Evolutionary conservation across 2,113 vertebrate genomes (phyloP), one percentile per base, ranked within the genome.

Genomic region (Crotalus tigris): DNA sequence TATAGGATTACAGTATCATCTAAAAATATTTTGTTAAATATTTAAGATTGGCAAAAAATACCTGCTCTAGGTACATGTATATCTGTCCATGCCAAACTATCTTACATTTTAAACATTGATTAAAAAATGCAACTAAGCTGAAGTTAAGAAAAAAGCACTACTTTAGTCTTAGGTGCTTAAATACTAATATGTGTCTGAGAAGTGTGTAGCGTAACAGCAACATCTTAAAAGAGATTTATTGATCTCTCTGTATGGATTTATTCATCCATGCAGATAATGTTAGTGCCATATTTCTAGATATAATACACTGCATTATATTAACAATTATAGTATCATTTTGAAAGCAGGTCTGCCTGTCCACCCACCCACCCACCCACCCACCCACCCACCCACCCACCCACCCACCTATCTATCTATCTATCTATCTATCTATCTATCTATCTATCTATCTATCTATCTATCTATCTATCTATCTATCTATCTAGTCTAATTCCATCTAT

Each of bases 401-500:
- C 7, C 49, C 0, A 1, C 1, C 9, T 61, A 0, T 26, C 58
- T 21, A 1, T 21, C 55, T 21, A 6, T 23, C 57, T 23, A 6
- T 23, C 55, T 21, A 5, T 57, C 55, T 21, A 5, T 57, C 19
- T 21, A 10, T 59, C 3, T 59, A 24, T 59, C 58, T 59, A 9
- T 59, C 58, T 59, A 10, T 59, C 58, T 59, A 3, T 59, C 58
- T 59, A 9, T 59, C 58, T 59, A 8, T 59, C 58, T 59, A 8
- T 59, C 58, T 23, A 8, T 59, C 58, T 59, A 9, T 58, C 57
- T 23, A 23, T 58, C 58, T 59, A 24, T 61, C 59, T 61, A 11
- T 61, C 59, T 61, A 7, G 49, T 95, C 46, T n/a, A 81, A 46
- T 49, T 51, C 19, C 54, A 33, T 29, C 92, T 94, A 94, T 81